Percentiles rank a stretch among this genome's conserved stretches.
phyloP scores from a whole-genome alignment of 2,888 invertebrate genomes.

The Stenichneumon culpator region DNA sequence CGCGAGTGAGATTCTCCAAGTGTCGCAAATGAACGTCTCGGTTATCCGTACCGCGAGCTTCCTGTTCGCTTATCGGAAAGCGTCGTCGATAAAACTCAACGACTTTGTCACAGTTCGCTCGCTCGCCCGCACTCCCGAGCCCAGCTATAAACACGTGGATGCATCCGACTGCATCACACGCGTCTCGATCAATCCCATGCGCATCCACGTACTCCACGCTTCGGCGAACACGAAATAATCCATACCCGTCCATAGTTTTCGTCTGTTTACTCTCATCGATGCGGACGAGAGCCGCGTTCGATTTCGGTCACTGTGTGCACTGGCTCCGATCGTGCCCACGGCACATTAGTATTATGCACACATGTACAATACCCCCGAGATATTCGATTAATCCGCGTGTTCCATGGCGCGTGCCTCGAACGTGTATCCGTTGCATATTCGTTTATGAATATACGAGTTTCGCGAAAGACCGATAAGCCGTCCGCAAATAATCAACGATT shows the following conservation, averaged over 20 bases:
- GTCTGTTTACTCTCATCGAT: constrained; percentile 17
- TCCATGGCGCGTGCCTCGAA: background rate
- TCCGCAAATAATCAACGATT: constrained; percentile 6
- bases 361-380: constrained; percentile 9
- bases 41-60: background rate
- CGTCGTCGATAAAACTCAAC: constrained; percentile 14
- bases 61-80: background rate
- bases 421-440: constrained; percentile 10
- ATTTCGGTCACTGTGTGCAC: constrained; percentile 4
- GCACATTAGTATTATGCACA: background rate
- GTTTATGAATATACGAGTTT: background rate
- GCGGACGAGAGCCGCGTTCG: background rate
- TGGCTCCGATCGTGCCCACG: background rate
- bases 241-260: constrained; percentile 12
- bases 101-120: background rate
- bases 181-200: constrained; percentile 10
- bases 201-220: constrained; percentile 11
- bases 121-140: background rate
- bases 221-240: constrained; percentile 9
- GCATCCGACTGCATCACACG: background rate
- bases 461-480: background rate
- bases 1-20: background rate
- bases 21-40: background rate
- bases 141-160: background rate
- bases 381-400: constrained; percentile 33